A percentile compares a stretch with the other conserved stretches of the same genome.
Evolutionary conservation across 2,113 vertebrate species (phyloP).

Genomic region (Corythornis madagascariensis): DNA sequence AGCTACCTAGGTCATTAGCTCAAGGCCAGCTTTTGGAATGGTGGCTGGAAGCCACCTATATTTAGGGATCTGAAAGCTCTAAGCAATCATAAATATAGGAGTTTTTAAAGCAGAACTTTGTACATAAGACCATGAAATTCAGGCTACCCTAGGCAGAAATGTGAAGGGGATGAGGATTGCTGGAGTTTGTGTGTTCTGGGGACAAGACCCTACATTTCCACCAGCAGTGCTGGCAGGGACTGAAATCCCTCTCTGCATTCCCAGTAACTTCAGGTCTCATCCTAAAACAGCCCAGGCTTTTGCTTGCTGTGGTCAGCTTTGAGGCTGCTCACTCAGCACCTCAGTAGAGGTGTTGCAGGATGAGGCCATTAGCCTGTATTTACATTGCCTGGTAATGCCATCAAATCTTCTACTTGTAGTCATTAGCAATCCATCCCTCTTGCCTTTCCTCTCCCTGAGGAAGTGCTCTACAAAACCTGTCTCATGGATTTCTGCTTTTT

Average conservation of each 20-base stretch:
- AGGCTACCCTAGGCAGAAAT: not conserved
- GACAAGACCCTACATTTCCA: not conserved
- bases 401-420: slow-evolving; percentile 20
- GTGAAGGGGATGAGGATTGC: not conserved
- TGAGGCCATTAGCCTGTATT: slow-evolving; percentile 18
- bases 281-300: not conserved
- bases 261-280: not conserved
- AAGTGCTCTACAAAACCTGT: not conserved
- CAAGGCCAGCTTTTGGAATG: not conserved
- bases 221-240: not conserved
- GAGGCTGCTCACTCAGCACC: slow-evolving; percentile 28
- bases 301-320: not conserved
- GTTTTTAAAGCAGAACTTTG: not conserved
- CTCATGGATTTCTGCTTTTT: slow-evolving; percentile 40
- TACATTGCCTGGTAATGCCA: slow-evolving; percentile 49
- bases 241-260: not conserved
- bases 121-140: not conserved
- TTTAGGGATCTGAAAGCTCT: not conserved
- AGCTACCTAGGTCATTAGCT: not conserved
- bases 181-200: not conserved
- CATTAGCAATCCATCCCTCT: slow-evolving; percentile 43
- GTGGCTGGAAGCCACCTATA: not conserved
- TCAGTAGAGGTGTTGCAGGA: not conserved
- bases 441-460: slow-evolving; percentile 42
- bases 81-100: not conserved